A percentile compares a stretch with the other conserved stretches of the same genome.
Conservation (phyloP, 2,888 invertebrate genomes). For the Andrena minutula region DNA sequence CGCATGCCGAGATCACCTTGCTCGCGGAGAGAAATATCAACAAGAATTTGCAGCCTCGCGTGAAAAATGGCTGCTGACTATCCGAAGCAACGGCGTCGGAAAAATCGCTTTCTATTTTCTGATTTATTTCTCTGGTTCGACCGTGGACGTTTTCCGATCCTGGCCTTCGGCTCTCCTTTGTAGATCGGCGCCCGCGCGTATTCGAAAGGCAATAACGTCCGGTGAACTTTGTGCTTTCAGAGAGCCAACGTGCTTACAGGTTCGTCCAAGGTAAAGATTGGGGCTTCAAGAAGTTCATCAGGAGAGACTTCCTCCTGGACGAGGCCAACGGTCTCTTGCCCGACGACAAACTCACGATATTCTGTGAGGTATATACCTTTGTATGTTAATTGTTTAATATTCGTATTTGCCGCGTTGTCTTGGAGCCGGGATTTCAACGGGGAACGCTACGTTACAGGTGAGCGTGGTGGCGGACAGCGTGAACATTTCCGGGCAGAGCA, state of each 20-base stretch:
- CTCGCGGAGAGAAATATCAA: neutral
- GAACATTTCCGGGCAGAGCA: constrained; percentile 99
- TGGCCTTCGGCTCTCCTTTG: too few relatives aligned
- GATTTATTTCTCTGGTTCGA: neutral
- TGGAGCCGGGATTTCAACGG: constrained; percentile 49
- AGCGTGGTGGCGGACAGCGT: constrained; percentile 99
- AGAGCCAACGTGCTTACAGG: constrained; percentile 96
- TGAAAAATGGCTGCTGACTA: neutral
- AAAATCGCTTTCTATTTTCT: neutral
- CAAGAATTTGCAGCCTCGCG: neutral
- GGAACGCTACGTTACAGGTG: constrained; percentile 86
- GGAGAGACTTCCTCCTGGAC: constrained; percentile 99
- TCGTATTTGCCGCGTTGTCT: constrained; percentile 39
- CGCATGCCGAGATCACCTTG: neutral
- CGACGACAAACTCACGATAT: constrained; percentile 99
- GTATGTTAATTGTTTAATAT: constrained; percentile 74
- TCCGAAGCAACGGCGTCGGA: neutral
- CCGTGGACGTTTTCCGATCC: neutral
- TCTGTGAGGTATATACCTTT: constrained; percentile 94
- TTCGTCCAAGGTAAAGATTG: constrained; percentile 99
- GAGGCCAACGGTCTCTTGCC: constrained; percentile 99
- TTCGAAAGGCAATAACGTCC: neutral
- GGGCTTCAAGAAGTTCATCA: constrained; percentile 99
- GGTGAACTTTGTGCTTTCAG: constrained; percentile 84
- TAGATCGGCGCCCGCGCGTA: neutral